These are phyloP conservation scores for Gambelia wislizenii DNA, from an alignment of 2,797 vertebrate species.

Conservation along the genomic window DNA sequence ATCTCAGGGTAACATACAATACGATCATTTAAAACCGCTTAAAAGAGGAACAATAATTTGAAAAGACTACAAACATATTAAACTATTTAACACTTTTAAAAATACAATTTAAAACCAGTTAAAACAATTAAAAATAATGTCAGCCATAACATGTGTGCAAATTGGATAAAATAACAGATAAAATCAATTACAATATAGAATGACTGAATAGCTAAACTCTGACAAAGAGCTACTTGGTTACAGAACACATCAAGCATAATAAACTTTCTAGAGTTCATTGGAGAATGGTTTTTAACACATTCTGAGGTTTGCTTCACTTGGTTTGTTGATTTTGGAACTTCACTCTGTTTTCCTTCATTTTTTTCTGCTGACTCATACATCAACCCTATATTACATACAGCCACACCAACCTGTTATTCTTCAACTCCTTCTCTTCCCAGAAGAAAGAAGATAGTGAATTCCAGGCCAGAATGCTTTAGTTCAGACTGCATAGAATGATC, in stretches of 20 bases:
- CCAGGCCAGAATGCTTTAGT: neutral
- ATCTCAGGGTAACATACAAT: no score
- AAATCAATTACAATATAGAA: no score
- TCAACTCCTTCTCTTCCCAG: neutral
- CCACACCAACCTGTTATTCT: neutral
- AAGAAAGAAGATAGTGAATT: neutral
- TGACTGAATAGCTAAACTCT: neutral
- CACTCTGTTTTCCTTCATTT: neutral
- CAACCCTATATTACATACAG: neutral
- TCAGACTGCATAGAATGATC: neutral
- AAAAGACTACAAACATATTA: no score
- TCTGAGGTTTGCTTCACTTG: neutral
- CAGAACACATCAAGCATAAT: neutral
- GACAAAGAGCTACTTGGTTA: neutral
- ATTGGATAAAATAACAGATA: no score
- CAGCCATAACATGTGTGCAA: no score
- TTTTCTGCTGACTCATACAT: neutral
- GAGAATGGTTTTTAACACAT: neutral
- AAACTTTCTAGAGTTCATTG: neutral
- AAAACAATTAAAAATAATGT: no score
- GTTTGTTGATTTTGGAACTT: neutral
- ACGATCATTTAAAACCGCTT: no score
- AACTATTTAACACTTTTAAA: no score
- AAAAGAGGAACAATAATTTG: no score
- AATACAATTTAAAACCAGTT: no score